These are phyloP conservation scores for Drosophila anomalata DNA, from an alignment of 2,888 invertebrate species.

Conservation along the genomic window DNA sequence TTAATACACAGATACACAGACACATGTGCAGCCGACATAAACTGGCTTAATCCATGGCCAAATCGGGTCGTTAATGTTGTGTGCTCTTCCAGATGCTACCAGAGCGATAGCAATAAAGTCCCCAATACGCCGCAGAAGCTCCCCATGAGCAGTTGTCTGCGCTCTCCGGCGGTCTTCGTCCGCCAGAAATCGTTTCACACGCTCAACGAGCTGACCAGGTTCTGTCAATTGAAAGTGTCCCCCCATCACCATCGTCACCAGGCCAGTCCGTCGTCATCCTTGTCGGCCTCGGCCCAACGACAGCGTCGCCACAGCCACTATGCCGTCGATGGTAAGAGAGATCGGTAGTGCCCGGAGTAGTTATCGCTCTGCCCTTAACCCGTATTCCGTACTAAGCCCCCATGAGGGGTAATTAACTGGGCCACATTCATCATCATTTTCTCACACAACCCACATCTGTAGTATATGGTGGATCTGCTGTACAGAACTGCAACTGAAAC, in stretches of 20 bases:
- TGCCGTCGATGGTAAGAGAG: constrained; percentile 78
- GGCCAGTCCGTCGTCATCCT: constrained; percentile 27
- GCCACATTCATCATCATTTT: constrained; percentile 30
- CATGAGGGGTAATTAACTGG: constrained; percentile 34
- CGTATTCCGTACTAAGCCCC: constrained; percentile 26
- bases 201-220: constrained; percentile 80
- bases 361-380: constrained; percentile 28
- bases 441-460: constrained; percentile 26
- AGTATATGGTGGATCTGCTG: constrained; percentile 11
- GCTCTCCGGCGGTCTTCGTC: constrained; percentile 81
- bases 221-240: constrained; percentile 73
- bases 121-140: constrained; percentile 57
- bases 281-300: constrained; percentile 19
- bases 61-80: constrained; percentile 47
- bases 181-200: constrained; percentile 84
- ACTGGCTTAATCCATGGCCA: constrained; percentile 42
- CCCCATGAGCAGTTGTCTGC: constrained; percentile 81
- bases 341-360: constrained; percentile 19
- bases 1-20: constrained; percentile 17
- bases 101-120: constrained; percentile 56
- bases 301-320: constrained; percentile 52
- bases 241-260: constrained; percentile 24
- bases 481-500: constrained; percentile 17
- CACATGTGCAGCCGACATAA: constrained; percentile 21
- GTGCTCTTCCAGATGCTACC: constrained; percentile 69